These are phyloP conservation scores for Parauchenoglanis punctatus DNA, from an alignment of 2,797 vertebrate species.

Conservation along the genomic window DNA sequence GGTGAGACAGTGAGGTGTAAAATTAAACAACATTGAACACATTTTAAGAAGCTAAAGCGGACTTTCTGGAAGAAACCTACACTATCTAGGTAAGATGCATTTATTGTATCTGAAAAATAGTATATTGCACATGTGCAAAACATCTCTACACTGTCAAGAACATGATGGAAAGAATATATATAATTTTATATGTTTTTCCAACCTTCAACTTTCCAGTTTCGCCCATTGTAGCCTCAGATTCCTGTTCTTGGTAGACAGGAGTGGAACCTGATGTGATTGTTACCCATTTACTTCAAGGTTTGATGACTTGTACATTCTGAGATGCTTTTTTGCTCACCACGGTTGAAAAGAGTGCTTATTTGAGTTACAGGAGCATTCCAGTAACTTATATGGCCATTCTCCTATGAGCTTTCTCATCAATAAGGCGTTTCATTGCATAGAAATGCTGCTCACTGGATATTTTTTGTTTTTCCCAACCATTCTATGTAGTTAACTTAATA, in stretches of 20 bases:
- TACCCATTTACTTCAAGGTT: too few relatives aligned
- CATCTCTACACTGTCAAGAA: neutral
- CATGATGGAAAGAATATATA: neutral
- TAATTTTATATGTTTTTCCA: too few relatives aligned
- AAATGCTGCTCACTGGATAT: neutral
- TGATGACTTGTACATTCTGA: neutral
- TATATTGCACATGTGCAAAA: neutral
- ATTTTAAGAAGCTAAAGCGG: slow-evolving; percentile 62
- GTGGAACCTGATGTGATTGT: neutral
- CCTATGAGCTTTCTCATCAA: neutral
- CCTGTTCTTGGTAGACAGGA: neutral
- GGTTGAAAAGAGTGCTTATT: neutral
- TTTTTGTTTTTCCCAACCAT: neutral
- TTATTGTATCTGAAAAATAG: neutral
- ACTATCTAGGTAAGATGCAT: slow-evolving; percentile 69
- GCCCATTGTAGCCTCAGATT: too few relatives aligned
- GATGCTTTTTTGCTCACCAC: neutral
- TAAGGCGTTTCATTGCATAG: neutral
- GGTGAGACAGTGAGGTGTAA: slow-evolving; percentile 48
- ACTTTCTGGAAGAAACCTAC: slow-evolving; percentile 73
- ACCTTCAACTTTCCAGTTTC: too few relatives aligned
- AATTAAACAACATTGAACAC: slow-evolving; percentile 52
- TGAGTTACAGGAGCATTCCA: neutral
- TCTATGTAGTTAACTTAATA: neutral
- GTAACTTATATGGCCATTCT: neutral